These are phyloP conservation scores for Euplexia lucipara DNA, from an alignment of 2,888 invertebrate species.

Conservation along the genomic window DNA sequence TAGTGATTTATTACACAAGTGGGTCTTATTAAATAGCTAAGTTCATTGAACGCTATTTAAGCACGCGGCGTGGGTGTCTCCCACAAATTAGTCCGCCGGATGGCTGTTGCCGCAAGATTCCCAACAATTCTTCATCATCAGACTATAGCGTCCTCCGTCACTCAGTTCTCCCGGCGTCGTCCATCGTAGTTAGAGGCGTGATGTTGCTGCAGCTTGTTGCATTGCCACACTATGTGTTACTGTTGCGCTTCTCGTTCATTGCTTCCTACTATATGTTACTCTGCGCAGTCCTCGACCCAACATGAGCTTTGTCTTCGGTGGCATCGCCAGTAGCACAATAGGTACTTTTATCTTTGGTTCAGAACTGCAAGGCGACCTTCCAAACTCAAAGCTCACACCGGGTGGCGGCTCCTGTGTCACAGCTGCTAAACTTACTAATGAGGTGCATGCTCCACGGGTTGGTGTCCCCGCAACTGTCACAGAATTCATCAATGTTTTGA, in stretches of 20 bases:
- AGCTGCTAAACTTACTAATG: constrained; percentile 20
- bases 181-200: neutral
- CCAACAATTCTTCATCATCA: too few relatives aligned
- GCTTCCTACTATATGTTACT: neutral
- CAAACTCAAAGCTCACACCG: constrained; percentile 17
- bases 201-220: constrained; percentile 24
- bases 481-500: neutral
- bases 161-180: neutral
- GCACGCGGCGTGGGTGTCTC: neutral
- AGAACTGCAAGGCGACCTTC: neutral
- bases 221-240: neutral
- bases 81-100: neutral
- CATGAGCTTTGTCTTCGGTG: neutral
- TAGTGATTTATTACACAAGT: too few relatives aligned
- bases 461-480: neutral
- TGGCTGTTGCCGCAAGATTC: too few relatives aligned
- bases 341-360: neutral
- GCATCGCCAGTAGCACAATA: neutral
- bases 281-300: neutral
- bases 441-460: constrained; percentile 13
- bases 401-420: neutral
- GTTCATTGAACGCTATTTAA: neutral
- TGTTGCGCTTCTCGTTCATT: constrained; percentile 7
- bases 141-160: too few relatives aligned
- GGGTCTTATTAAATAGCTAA: neutral